Evolutionary conservation across 2,113 vertebrate genomes (phyloP), one percentile per base, ranked within the genome.

Genomic region (Donacobius atricapilla): DNA sequence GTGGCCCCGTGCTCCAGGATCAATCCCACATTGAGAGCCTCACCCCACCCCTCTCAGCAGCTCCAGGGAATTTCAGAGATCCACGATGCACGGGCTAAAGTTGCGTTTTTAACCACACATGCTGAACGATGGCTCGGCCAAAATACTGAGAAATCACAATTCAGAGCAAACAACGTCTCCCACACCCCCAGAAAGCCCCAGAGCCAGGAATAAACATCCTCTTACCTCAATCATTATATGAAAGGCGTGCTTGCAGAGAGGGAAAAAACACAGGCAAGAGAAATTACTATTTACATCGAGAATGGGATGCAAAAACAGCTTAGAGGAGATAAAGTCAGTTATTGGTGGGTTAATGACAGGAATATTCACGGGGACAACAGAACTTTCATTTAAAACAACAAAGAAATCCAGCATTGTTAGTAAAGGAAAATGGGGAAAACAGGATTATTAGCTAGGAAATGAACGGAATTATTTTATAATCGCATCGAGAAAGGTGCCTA

Each of bases 161-260:
- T 82, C 25, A 87, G 47, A 95, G 44, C 96, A 95, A 93, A 93
- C 58, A 94, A 45, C 30, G 17, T 95, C 64, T 89, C 94, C 95
- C 89, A 96, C 47, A 89, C 88, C 94, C 94, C 97, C 97, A 97
- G 75, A 96, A 93, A 93, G 91, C 94, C 91, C 80, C 94, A 97
- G 94, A 97, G 96, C 90, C 93, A 97, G 94, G 89, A 97, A 97
- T 91, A 98, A 98, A 97, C 89, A 97, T 97, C 98, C 98, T 98
- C 99, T 99, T 99, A 99, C 99, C 99, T 99, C 99, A 98, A 99
- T 99, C 99, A 99, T 99, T 98, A 99, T 99, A 98, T 99, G 99
- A 99, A 99, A 99, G 98, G 99, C 99, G 96, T 99, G 99, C 99
- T 99, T 99, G 98, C 97, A 98, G 98, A 98, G 98, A 97, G 96